Evolutionary conservation across 2,888 invertebrate genomes (phyloP), one percentile per base, ranked within the genome.

Genomic region (Caenorhabditis doughertyi): DNA sequence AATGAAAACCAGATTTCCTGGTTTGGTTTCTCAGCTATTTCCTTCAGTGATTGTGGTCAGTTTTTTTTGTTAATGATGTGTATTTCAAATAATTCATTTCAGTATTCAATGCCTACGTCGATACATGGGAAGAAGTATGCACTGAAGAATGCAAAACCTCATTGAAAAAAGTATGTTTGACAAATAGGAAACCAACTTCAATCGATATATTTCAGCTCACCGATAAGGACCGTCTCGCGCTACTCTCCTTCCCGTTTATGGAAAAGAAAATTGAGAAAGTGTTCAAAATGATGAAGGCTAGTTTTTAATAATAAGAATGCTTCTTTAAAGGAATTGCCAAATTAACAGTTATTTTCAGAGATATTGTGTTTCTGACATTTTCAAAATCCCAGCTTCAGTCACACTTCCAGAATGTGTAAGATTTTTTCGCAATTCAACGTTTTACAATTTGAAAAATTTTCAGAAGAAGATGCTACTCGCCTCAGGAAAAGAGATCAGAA

Each of bases 321-420:
- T 29, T 29, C 21, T 35, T 35, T 27, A 8, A 44, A 39, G 16
- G 13, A 39, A 39, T 13, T 39, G 3, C 5, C 16, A 39, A 11
- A 9, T 32, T 32, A 39, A 13, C 16, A 11, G 9, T 9, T 42
- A 21, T 42, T 70, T 68, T 39, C 77, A 77, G 70, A 72, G 56
- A 21, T 71, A 65, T 18, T 79, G 79, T 32, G 79, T 79, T 25
- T 29, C 71, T n/a, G 60, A 79, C 7, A 64, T 79, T 27, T 79
- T 79, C 65, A 27, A 60, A 18, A 65, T 79, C 32, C 79, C 79
- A 9, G 35, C 32, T 0, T 25, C 65, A 0, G 65, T 79, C 16
- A 79, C 79, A 4, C 72, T 79, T 16, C 79, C 79, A 18, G 79
- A 71, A 72, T 79, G 71, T 35, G 72, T 79, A 44, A 71, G 79